phyloP scores from a whole-genome alignment of 2,797 vertebrate genomes.

The Hapalemur alaotrensis region DNA sequence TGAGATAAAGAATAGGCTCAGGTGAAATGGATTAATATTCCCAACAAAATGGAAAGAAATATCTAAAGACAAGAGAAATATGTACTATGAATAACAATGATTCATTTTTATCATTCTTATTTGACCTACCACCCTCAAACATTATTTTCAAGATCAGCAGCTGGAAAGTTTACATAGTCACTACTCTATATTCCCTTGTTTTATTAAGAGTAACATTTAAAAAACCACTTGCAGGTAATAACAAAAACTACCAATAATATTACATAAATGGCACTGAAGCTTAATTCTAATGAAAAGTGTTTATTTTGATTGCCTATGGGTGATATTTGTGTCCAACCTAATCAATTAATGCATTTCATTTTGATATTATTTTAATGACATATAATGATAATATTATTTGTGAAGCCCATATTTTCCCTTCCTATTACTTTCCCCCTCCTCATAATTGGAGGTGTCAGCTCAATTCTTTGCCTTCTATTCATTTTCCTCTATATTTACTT shows the following conservation, averaged over 20 bases:
- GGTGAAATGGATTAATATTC: background rate
- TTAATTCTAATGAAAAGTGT: background rate
- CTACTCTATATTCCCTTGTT: background rate
- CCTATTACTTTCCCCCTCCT: background rate
- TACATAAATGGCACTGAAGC: background rate
- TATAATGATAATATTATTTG: background rate
- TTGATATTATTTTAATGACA: background rate
- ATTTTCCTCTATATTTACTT: background rate
- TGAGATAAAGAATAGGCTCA: conserved; percentile 16
- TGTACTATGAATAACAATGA: background rate
- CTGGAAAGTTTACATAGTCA: background rate
- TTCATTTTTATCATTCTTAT: background rate
- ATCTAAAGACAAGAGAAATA: conserved; percentile 10
- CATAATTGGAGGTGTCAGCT: background rate
- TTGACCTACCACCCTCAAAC: background rate
- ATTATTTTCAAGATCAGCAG: background rate
- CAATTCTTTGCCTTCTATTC: background rate
- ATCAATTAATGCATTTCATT: conserved; percentile 14
- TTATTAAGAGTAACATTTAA: conserved; percentile 2
- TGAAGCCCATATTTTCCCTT: background rate
- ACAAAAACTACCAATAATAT: conserved; percentile 22
- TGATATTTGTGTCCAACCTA: background rate
- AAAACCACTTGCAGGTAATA: background rate
- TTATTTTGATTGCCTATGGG: background rate
- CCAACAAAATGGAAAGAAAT: background rate